Evolutionary conservation across 2,888 invertebrate species (phyloP), one percentile per base, ranked within the genome.

Genomic region (Caenorhabditis sinica): DNA sequence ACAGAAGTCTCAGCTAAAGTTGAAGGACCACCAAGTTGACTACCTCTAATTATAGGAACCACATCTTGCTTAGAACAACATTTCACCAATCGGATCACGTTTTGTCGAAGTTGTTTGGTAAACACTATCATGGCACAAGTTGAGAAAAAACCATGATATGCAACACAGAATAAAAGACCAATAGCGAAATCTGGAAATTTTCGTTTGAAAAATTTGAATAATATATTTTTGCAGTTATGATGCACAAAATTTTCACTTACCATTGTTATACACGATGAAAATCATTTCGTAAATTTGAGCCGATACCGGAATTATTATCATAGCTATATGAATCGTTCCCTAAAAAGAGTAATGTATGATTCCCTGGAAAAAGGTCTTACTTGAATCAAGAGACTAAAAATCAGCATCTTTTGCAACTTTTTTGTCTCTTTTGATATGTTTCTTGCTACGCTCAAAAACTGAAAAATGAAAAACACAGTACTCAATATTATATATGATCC

Each of bases 321-420:
- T 65, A 2, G 17, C 30, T 5, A 65, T 49, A 11, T 65, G 45
- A 8, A 49, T 65, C 0, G 65, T 30, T 6, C 65, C 45, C 65
- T 65, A 43, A 17, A 45, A 45, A 17, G 1, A 2, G 5, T 17
- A 45, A 17, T 45, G 17, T 5, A 8, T 1, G 0, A 5, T 45
- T 6, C 4, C 4, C 33, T 9, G 9, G 8, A 63, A 2, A 13
- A 13, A 2, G 1, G 5, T 1, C 23, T 25, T 11, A 74, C 73
- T 40, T 74, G 74, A 13, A 49, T 49, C 23, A 65, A 56, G 0
- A 74, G 23, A 40, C 74, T 74, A 5, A 74, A 36, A 9, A 74
- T 63, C 20, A 74, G 17, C 63, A 65, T 74, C 13, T 40, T 5
- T 28, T 77, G 77, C 28, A 77, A 28, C 30, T 40, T 51, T 17